Percentiles rank a stretch among this genome's conserved stretches.
Evolutionary conservation across 2,888 invertebrate genomes (phyloP).

Genomic region (Eledona agricola): DNA sequence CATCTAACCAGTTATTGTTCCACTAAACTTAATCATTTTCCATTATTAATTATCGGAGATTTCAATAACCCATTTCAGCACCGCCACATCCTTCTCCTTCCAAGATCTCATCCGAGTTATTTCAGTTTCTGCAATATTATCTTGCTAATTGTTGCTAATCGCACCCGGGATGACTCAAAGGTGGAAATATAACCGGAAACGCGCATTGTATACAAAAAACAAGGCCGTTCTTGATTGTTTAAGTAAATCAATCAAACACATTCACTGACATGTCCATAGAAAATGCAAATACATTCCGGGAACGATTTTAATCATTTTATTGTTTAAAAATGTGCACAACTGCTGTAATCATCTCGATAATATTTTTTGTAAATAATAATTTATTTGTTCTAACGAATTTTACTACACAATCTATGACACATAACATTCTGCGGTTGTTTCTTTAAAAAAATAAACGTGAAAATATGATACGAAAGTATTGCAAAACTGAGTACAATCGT

Average conservation of each 20-base stretch:
- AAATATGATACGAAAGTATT: too few relatives aligned
- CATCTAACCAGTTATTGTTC: conserved; percentile 29
- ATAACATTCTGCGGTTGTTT: too few relatives aligned
- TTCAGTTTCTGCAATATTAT: background rate
- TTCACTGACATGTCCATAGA: conserved; percentile 26
- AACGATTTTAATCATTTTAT: conserved; percentile 21
- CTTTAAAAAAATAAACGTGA: too few relatives aligned
- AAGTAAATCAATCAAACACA: conserved; percentile 27
- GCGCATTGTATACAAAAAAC: conserved; percentile 35
- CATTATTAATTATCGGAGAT: conserved; percentile 24
- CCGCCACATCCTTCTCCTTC: conserved; percentile 13
- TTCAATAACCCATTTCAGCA: conserved; percentile 12
- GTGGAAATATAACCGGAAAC: conserved; percentile 41
- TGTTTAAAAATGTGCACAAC: too few relatives aligned
- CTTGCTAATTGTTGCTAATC: conserved; percentile 29
- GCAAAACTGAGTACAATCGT: too few relatives aligned
- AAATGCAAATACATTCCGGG: conserved; percentile 14
- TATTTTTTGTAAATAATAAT: too few relatives aligned
- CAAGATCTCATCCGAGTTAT: conserved; percentile 1
- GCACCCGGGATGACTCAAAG: conserved; percentile 40
- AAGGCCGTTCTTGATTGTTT: conserved; percentile 34
- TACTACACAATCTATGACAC: too few relatives aligned
- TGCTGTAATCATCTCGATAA: too few relatives aligned
- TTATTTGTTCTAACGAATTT: too few relatives aligned
- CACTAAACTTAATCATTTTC: conserved; percentile 27